phyloP scores from a whole-genome alignment of 2,888 invertebrate species.

The Cryptus armator region DNA sequence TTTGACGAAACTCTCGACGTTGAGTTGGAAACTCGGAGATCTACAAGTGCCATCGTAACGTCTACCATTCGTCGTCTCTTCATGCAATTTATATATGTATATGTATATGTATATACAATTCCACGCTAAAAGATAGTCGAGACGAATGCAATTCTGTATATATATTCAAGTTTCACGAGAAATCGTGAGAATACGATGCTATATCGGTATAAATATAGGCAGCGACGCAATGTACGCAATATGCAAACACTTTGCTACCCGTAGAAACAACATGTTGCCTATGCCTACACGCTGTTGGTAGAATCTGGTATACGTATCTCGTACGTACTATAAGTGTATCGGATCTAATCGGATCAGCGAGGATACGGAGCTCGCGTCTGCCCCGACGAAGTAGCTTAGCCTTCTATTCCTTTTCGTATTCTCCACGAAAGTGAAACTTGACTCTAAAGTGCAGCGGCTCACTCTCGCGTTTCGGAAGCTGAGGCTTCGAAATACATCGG shows the following conservation, averaged over 20 bases:
- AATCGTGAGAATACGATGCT: constrained; percentile 5
- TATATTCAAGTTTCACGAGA: neutral
- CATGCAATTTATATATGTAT: neutral
- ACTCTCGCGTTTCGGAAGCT: constrained; percentile 5
- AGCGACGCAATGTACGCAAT: constrained; percentile 10
- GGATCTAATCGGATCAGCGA: constrained; percentile 40
- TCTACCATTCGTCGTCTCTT: neutral
- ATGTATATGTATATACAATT: neutral
- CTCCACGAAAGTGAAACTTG: constrained; percentile 47
- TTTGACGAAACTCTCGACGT: constrained; percentile 9
- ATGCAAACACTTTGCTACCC: constrained; percentile 3
- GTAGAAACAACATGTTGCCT: constrained; percentile 18
- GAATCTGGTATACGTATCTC: neutral
- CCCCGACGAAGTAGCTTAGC: neutral
- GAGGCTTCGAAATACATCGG: constrained; percentile 25
- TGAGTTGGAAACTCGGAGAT: constrained; percentile 19
- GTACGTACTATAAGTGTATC: constrained; percentile 4
- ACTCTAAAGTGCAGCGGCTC: constrained; percentile 33
- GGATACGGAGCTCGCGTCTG: neutral
- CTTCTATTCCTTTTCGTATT: constrained; percentile 2
- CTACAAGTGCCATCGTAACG: neutral
- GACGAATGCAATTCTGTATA: neutral
- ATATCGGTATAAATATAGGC: neutral
- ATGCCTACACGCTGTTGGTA: neutral
- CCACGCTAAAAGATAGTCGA: neutral